phyloP scores from a whole-genome alignment of 2,113 vertebrate species.

The Halcyon malimbica region DNA sequence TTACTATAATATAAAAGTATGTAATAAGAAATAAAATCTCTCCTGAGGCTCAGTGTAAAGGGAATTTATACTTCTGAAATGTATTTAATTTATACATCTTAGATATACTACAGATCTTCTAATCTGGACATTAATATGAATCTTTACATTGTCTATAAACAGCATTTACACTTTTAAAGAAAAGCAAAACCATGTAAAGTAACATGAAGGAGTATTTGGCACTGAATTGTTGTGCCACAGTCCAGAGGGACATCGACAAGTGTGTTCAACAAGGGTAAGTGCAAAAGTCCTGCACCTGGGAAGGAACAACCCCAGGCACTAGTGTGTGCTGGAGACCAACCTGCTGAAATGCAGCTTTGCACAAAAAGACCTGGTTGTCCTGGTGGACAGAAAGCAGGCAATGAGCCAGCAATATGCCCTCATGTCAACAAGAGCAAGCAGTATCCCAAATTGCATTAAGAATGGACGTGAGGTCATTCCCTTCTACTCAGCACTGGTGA shows the following conservation, averaged over 20 bases:
- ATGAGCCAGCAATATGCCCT: not conserved
- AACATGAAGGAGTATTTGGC: not conserved
- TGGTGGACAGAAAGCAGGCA: not conserved
- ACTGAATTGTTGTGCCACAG: not conserved
- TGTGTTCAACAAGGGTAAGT: not conserved
- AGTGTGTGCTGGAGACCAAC: rapidly evolving
- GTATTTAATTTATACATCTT: not conserved
- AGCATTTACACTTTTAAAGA: not conserved
- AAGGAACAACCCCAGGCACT: not conserved
- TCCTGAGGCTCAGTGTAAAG: not conserved
- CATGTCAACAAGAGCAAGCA: rapidly evolving
- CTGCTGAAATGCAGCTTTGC: not conserved
- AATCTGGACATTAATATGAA: not conserved
- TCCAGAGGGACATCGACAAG: not conserved
- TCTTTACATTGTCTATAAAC: not conserved
- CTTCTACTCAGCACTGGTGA: not conserved
- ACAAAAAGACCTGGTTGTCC: not conserved
- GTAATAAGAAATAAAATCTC: not conserved
- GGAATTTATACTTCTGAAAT: not conserved
- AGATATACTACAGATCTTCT: not conserved
- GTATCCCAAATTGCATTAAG: not conserved
- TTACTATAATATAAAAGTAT: not conserved
- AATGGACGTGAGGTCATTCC: not conserved
- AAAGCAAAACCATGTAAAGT: not conserved
- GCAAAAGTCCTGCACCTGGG: not conserved